Evolutionary conservation across 2,113 vertebrate genomes (phyloP).

Genomic region (Polyodon spathula): DNA sequence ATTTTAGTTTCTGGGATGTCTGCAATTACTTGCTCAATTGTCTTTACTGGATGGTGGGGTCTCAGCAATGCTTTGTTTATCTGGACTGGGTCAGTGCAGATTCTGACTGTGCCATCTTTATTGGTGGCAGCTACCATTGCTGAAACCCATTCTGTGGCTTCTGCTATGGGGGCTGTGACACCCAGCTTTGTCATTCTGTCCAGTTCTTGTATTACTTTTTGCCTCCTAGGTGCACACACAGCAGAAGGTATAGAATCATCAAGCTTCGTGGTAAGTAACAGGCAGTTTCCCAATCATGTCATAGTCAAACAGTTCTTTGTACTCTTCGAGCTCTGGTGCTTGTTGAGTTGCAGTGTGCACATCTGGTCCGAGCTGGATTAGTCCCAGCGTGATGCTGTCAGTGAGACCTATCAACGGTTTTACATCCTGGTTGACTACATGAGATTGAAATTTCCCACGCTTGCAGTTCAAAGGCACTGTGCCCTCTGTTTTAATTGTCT

Average conservation of each 20-base stretch:
- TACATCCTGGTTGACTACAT: conserved; percentile 9
- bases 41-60: conserved; percentile 1
- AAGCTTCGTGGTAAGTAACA: too few species aligned
- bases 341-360: conserved; percentile 10
- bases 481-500: not conserved
- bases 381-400: too few species aligned
- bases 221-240: not conserved
- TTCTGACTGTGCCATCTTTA: conserved; percentile 4
- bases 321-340: conserved; percentile 16
- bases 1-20: not conserved
- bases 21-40: not conserved
- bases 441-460: not conserved
- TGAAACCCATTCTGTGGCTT: conserved; percentile 8
- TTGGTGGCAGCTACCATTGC: conserved; percentile 2
- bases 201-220: too few species aligned
- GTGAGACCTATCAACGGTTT: conserved; percentile 9
- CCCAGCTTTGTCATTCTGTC: conserved; percentile 12
- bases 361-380: not conserved
- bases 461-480: not conserved
- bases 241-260: too few species aligned
- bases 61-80: not conserved
- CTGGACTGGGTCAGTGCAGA: conserved; percentile 4
- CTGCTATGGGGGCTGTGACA: conserved; percentile 2
- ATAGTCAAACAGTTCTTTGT: conserved; percentile 15
- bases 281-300: too few species aligned